Conservation (phyloP, 2,888 invertebrate genomes). For the Melinopterus prodromus region DNA sequence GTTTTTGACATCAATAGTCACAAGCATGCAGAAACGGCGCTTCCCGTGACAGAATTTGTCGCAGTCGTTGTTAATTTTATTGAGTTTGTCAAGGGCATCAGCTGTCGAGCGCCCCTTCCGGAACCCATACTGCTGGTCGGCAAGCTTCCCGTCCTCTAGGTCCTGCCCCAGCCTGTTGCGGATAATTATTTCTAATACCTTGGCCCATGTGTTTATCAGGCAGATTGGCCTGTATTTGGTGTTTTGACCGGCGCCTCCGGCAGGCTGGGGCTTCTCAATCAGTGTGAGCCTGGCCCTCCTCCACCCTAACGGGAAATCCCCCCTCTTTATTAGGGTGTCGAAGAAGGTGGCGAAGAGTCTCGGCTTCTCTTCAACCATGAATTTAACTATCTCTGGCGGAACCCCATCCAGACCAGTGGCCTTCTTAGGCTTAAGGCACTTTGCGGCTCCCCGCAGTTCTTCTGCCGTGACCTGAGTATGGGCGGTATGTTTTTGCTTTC, state of each 20-base stretch:
- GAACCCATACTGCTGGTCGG: no score
- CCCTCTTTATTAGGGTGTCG: neutral
- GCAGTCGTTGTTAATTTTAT: neutral
- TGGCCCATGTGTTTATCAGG: neutral
- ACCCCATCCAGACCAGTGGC: conserved; percentile 27
- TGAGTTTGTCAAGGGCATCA: neutral
- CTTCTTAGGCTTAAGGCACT: neutral
- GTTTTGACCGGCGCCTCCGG: no score
- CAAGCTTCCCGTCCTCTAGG: no score
- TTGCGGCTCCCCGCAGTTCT: no score
- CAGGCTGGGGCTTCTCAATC: neutral
- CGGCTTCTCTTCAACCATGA: neutral
- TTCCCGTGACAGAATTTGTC: neutral
- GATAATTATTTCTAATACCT: neutral
- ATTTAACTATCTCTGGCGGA: conserved; percentile 17
- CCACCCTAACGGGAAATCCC: neutral
- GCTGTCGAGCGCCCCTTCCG: neutral
- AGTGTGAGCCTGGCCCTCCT: neutral
- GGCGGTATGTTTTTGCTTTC: no score
- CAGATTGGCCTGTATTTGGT: neutral
- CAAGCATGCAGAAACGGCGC: neutral
- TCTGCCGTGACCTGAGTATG: no score
- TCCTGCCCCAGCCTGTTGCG: no score
- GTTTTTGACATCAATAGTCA: neutral
- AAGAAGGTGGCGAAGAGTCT: neutral